Evolutionary conservation across 2,888 invertebrate genomes (phyloP), one percentile per base, ranked within the genome.

Genomic region (Yponomeuta evonymella): DNA sequence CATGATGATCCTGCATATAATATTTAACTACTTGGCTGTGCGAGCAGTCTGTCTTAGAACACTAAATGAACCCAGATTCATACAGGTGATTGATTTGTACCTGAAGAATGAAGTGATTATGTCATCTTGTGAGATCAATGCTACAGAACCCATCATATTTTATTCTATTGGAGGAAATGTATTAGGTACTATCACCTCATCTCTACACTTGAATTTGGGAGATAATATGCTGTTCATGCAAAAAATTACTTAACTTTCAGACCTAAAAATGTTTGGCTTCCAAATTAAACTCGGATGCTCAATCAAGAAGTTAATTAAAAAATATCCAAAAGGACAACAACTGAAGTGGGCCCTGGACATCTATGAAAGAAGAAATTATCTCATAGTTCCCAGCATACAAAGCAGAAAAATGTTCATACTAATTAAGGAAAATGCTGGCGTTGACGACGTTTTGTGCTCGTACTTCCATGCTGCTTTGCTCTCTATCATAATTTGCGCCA

Each of bases 1-100:
- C 12, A 95, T 98, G 83, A 96, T 97, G 62, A 76, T 93, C 58
- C 83, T 97, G 23, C 99, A 99, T 89, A 91, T 99, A 23, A 94
- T 94, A 80, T 96, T 96, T 70, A 99, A 99, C 89, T 97, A 97
- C 82, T 93, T 94, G 76, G 98, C 98, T 1, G 97, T 99, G 0
- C 94, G 94, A 74, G 93, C 96, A 0, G 94, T 99, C 11, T 94
- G 95, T 76, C 93, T 98, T 82, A 94, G 95, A 75, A 95, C 96
- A 0, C 93, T 98, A 64, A 99, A 98, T 83, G 95, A 95, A 78
- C 94, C 96, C 43, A 94, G 98, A 70, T 94, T 96, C 75, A 88
- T 95, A 30, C 93, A 96, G 72, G 88, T 95, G 0, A 88, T 98
- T 36, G 93, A 95, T 75, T 90, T 94, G 70, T 98, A 95, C 83